These are phyloP conservation scores for Neodon shergylaensis DNA, from an alignment of 2,113 vertebrate species.

Conservation along the genomic window DNA sequence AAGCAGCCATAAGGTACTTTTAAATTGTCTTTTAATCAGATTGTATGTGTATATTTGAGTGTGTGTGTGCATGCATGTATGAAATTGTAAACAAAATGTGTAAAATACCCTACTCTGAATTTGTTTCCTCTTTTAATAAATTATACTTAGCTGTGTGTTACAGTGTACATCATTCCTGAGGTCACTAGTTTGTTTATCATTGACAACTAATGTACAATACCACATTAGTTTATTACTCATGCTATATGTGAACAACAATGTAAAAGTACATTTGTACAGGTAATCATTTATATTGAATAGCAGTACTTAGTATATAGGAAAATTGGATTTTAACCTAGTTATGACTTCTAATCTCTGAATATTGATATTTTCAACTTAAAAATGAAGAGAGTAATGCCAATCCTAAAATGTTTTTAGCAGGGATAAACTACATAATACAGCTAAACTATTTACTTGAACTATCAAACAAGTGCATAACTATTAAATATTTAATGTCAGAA, in stretches of 20 bases:
- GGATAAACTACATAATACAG: neutral
- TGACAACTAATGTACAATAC: neutral
- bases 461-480: neutral
- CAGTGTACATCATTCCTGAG: neutral
- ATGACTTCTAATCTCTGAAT: neutral
- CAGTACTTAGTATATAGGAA: neutral
- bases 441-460: neutral
- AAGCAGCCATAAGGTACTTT: neutral
- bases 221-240: neutral
- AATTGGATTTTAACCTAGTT: conserved; percentile 21
- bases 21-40: conserved; percentile 20
- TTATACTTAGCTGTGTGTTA: neutral
- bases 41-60: neutral
- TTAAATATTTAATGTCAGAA: neutral
- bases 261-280: neutral
- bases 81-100: neutral
- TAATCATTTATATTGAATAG: neutral
- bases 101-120: neutral
- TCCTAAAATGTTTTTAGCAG: neutral
- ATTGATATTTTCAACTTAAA: neutral
- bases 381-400: neutral
- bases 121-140: conserved; percentile 52
- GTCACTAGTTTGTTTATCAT: neutral
- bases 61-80: neutral
- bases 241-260: neutral